Conservation (phyloP, 2,113 vertebrate genomes). For the Eleginops maclovinus region DNA sequence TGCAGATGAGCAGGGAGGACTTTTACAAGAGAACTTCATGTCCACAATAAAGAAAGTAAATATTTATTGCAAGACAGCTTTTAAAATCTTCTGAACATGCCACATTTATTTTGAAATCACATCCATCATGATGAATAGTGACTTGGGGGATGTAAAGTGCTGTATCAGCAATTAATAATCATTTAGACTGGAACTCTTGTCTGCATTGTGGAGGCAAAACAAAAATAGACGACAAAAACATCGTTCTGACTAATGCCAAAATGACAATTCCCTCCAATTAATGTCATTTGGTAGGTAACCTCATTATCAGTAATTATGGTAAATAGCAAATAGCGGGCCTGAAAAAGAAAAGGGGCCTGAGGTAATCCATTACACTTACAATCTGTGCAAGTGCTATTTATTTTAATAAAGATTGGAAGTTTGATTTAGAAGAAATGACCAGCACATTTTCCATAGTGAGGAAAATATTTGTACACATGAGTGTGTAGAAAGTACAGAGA, state of each 20-base stretch:
- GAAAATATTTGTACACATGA: neutral
- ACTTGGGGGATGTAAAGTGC: slow-evolving; percentile 5
- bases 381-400: neutral
- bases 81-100: neutral
- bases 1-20: no score
- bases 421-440: neutral
- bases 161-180: neutral
- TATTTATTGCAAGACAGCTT: neutral
- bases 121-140: neutral
- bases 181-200: neutral
- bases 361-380: neutral
- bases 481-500: neutral
- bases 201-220: neutral
- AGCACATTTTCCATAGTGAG: neutral
- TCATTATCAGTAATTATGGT: neutral
- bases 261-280: neutral
- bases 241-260: neutral
- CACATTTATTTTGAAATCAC: neutral
- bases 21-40: neutral
- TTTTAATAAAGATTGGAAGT: neutral
- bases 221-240: neutral
- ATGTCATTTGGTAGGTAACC: neutral
- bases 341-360: neutral
- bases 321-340: neutral
- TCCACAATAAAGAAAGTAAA: neutral